A percentile compares a stretch with the other conserved stretches of the same genome.
Evolutionary conservation across 2,113 vertebrate genomes (phyloP).

Genomic region (Centrocercus urophasianus): DNA sequence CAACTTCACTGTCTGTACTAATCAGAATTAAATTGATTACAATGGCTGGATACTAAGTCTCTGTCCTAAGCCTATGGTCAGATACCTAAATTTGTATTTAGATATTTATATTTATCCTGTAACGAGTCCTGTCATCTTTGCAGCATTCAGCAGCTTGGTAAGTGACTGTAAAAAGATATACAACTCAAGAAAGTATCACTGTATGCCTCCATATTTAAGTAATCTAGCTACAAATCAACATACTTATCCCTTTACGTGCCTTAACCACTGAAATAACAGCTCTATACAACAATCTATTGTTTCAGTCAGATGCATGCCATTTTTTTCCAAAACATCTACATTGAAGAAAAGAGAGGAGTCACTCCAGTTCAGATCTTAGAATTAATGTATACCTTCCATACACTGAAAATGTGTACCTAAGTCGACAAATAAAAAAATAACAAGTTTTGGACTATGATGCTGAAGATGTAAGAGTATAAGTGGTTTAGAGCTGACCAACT

Average conservation of each 20-base stretch:
- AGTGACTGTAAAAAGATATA: not conserved
- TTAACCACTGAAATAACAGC: not conserved
- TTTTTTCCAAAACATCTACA: not conserved
- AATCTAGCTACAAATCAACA: not conserved
- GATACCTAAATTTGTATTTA: not conserved
- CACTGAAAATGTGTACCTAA: not conserved
- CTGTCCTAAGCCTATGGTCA: not conserved
- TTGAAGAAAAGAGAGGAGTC: not conserved
- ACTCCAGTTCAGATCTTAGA: not conserved
- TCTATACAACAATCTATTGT: not conserved
- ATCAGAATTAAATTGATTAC: not conserved
- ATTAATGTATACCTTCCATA: not conserved
- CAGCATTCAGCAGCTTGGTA: not conserved
- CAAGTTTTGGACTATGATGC: not conserved
- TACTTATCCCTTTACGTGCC: not conserved
- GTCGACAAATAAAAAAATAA: not conserved
- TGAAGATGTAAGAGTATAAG: not conserved
- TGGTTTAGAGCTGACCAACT: not conserved
- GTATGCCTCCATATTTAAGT: not conserved
- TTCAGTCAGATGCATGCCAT: not conserved
- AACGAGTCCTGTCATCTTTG: not conserved
- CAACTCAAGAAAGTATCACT: not conserved
- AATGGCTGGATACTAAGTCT: not conserved
- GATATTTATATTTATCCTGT: not conserved
- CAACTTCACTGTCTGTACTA: not conserved